These are phyloP conservation scores for Cyclargus thomasi DNA, from an alignment of 1,140 invertebrate species.

Conservation along the genomic window DNA sequence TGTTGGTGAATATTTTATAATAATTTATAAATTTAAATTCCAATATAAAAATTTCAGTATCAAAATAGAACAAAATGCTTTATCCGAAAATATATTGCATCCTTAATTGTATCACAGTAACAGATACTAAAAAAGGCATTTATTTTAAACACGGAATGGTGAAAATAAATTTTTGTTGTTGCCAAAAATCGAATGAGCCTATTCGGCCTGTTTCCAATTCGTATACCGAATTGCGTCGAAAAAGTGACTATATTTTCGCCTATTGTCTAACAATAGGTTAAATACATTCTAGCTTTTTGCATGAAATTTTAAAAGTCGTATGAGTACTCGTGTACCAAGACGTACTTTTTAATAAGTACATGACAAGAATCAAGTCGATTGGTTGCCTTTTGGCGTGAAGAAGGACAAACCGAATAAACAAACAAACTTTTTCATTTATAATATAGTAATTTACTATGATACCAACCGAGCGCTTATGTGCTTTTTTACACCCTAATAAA, in stretches of 20 bases:
- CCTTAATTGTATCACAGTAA: slow-evolving; percentile 1
- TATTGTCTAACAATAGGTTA: slow-evolving; percentile 28
- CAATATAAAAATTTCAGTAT: not conserved
- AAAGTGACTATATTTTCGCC: slow-evolving; percentile 25
- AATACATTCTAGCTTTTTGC: no score
- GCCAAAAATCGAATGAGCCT: slow-evolving; percentile 24
- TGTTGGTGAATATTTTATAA: no score
- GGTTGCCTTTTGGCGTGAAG: no score
- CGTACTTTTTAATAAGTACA: no score
- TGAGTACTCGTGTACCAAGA: no score
- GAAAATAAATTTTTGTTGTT: slow-evolving; percentile 23
- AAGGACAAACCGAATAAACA: no score
- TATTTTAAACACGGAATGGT: slow-evolving; percentile 18
- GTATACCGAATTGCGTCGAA: slow-evolving; percentile 26
- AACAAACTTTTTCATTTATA: no score
- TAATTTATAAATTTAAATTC: not conserved
- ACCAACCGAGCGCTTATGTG: not conserved
- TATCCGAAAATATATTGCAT: not conserved
- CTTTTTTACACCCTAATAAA: slow-evolving; percentile 7
- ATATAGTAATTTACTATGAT: slow-evolving; percentile 14
- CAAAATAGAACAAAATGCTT: not conserved
- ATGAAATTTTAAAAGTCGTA: no score
- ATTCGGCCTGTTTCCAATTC: slow-evolving; percentile 26
- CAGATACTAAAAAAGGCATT: slow-evolving; percentile 8
- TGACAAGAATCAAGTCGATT: no score